Conservation (phyloP, 2,888 invertebrate species). For the Muschampia plurimacula region DNA sequence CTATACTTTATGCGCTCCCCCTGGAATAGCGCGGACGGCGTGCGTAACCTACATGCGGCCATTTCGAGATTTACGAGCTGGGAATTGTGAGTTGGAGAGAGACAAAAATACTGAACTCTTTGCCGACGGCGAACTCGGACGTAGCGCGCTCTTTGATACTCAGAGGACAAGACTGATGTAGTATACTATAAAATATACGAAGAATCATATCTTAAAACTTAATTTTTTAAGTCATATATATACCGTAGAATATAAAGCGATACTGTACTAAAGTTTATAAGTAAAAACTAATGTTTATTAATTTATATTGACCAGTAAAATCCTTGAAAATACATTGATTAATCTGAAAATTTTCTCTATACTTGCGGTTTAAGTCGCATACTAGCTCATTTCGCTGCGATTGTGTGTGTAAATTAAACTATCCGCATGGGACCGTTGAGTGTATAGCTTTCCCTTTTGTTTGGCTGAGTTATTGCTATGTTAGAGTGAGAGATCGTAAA, state of each 20-base stretch:
- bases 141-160: constrained; percentile 64
- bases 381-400: constrained; percentile 78
- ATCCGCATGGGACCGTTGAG: constrained; percentile 84
- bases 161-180: constrained; percentile 69
- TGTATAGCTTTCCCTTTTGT: constrained; percentile 86
- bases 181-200: constrained; percentile 63
- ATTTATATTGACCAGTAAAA: not conserved
- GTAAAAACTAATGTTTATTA: not conserved
- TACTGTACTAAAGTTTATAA: not conserved
- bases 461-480: constrained; percentile 80
- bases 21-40: constrained; percentile 81
- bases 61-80: constrained; percentile 87
- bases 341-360: constrained; percentile 58
- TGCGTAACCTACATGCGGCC: constrained; percentile 87
- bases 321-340: not conserved
- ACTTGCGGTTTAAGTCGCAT: constrained; percentile 68
- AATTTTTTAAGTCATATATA: not conserved
- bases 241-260: not conserved
- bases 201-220: constrained; percentile 31
- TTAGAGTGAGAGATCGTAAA: constrained; percentile 85
- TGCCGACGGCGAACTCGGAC: constrained; percentile 75
- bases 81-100: constrained; percentile 85
- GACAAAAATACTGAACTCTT: constrained; percentile 83
- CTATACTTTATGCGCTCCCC: constrained; percentile 83
- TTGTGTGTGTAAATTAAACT: constrained; percentile 85